Base-by-base conservation (phyloP, 2,888 invertebrate genomes). In the Caenorhabditis panamensis region DNA sequence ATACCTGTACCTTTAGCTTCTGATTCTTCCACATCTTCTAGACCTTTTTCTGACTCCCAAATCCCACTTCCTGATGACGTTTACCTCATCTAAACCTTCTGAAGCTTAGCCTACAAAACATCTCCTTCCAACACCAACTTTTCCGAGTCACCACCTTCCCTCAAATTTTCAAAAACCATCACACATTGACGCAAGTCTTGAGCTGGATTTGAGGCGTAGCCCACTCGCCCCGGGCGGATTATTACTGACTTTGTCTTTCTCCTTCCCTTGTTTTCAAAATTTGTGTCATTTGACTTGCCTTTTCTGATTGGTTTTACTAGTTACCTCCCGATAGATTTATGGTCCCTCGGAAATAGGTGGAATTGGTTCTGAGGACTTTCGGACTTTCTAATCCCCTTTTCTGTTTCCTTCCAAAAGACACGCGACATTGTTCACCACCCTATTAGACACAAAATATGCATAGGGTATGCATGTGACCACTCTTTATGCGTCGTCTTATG, bases 401-500 rank as follows among this genome's bases (percentile, higher is more conserved):
- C 31, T 31, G 4, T 9, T 9, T 9, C 31, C 4, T 31, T 31
- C 31, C 11, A 47, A 51, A 22, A 56, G 28, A 54, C 71, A 54
- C 16, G 44, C 28, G 61, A 54, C 59, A 68, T 68, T 72, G 64
- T 73, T 66, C 73, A 51, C 56, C 47, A 73, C 66, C 73, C 58
- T 73, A 73, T 73, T 73, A 73, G 73, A 9, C 78, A 72, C 78
- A 72, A 79, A 79, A 79, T 79, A 79, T 79, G 78, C 78, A 79
- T 79, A 79, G 72, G 78, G 72, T 72, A 79, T 67, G 62, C 66
- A 71, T 71, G 71, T 78, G 69, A 47, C 63, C n/a, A 71, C 26
- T 44, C 9, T 54, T 41, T 13, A 28, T 49, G 26, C 26, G 62
- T 22, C 26, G 41, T 37, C 22, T 36, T 49, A 2, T 59, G 59